A percentile compares a stretch with the other conserved stretches of the same genome.
Conservation (phyloP, 2,888 invertebrate species). For the Apamea epomidion region DNA sequence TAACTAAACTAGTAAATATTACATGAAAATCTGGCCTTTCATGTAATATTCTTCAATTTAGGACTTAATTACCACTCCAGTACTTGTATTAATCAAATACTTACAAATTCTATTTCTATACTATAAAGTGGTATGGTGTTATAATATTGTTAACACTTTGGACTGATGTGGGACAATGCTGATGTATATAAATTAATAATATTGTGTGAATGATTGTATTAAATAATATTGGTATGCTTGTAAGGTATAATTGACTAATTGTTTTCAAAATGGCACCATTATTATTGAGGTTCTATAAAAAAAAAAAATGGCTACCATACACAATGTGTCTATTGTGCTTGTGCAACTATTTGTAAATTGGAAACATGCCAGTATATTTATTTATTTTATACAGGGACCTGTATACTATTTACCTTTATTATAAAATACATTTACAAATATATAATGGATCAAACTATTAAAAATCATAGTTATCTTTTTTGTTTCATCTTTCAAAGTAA, state of each 20-base stretch:
- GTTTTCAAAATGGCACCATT: not conserved
- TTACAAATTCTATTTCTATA: constrained; percentile 4
- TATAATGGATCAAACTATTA: not conserved
- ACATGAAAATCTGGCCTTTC: not conserved
- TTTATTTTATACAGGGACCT: not conserved
- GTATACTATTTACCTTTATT: not conserved
- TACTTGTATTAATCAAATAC: not conserved
- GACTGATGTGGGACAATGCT: constrained; percentile 11
- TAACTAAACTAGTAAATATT: not conserved
- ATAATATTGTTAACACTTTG: constrained; percentile 29
- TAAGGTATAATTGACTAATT: constrained; percentile 17
- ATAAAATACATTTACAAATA: not conserved
- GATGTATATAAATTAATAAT: constrained; percentile 29
- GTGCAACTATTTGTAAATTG: not conserved
- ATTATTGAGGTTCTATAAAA: not conserved
- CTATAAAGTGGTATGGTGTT: constrained; percentile 1
- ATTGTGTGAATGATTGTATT: constrained; percentile 25
- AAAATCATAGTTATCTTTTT: not conserved
- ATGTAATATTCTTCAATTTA: not conserved
- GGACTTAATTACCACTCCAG: not conserved
- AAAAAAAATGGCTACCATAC: not conserved
- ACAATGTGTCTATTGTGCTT: constrained; percentile 1
- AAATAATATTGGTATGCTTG: constrained; percentile 2
- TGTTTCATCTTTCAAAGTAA: not conserved
- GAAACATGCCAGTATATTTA: not conserved